phyloP scores from a whole-genome alignment of 2,888 invertebrate species.

The Ornithoptera priamus region DNA sequence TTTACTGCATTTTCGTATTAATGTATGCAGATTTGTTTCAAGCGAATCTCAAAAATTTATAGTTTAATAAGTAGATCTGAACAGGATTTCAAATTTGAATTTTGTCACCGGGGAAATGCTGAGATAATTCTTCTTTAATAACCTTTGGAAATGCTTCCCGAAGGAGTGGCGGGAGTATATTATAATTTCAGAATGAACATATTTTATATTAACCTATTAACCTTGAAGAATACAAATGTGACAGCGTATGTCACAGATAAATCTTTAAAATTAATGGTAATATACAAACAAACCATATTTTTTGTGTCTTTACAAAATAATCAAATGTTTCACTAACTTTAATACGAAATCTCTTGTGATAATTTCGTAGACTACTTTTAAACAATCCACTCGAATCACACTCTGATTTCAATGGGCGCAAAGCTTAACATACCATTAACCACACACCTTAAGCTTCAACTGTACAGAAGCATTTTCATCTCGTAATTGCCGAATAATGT shows the following conservation, averaged over 20 bases:
- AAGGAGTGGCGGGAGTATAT: background rate
- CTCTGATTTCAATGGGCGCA: conserved; percentile 8
- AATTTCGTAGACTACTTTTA: background rate
- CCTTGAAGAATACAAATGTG: no score
- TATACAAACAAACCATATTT: background rate
- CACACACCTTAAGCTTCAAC: conserved; percentile 53
- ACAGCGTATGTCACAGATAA: background rate
- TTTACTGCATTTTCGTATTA: background rate
- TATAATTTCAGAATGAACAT: background rate
- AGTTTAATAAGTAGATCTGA: conserved; percentile 6
- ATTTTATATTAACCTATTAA: no score
- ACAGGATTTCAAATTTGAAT: conserved; percentile 23
- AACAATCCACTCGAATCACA: background rate
- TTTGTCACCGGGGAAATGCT: conserved; percentile 12
- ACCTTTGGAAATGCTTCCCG: conserved; percentile 17
- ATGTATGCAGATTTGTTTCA: conserved; percentile 33
- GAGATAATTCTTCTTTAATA: conserved; percentile 16
- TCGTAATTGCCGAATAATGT: conserved; percentile 73
- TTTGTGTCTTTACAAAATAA: background rate
- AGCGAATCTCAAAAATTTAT: conserved; percentile 19
- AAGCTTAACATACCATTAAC: conserved; percentile 25
- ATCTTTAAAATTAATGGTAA: background rate
- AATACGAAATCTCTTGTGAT: background rate
- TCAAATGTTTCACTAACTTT: background rate
- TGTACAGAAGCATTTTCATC: conserved; percentile 46